These are phyloP conservation scores for Rhinoraja longicauda DNA, from an alignment of 2,797 vertebrate genomes.

Conservation along the genomic window DNA sequence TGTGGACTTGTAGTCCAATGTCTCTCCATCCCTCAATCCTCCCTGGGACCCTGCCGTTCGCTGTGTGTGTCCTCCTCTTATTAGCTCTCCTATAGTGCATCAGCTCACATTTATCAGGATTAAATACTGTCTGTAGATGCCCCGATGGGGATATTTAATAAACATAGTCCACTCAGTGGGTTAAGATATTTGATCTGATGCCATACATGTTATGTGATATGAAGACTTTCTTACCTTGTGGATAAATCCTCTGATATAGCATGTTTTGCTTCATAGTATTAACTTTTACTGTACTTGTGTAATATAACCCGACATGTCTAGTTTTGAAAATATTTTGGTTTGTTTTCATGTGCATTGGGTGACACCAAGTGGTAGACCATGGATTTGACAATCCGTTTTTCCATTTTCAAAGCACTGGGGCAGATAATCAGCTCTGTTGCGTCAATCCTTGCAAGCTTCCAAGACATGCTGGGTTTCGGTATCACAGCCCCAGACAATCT, in stretches of 20 bases:
- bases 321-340: not conserved
- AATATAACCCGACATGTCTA: too few relatives aligned
- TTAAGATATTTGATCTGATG: not conserved
- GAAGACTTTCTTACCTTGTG: not conserved
- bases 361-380: constrained; percentile 3
- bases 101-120: too few relatives aligned
- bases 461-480: not conserved
- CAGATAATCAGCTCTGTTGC: not conserved
- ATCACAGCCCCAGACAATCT: not conserved
- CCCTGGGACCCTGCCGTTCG: too few relatives aligned
- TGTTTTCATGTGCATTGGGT: not conserved
- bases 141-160: not conserved
- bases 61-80: too few relatives aligned
- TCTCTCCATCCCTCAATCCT: too few relatives aligned
- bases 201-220: not conserved
- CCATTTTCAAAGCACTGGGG: not conserved
- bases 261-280: not conserved
- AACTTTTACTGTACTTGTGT: not conserved
- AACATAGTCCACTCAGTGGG: not conserved
- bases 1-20: too few relatives aligned
- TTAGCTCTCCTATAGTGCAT: too few relatives aligned
- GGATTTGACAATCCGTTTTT: not conserved
- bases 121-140: too few relatives aligned
- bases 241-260: not conserved
- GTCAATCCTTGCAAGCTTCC: not conserved